phyloP scores from a whole-genome alignment of 1,140 invertebrate species.

The Drosophila lini region DNA sequence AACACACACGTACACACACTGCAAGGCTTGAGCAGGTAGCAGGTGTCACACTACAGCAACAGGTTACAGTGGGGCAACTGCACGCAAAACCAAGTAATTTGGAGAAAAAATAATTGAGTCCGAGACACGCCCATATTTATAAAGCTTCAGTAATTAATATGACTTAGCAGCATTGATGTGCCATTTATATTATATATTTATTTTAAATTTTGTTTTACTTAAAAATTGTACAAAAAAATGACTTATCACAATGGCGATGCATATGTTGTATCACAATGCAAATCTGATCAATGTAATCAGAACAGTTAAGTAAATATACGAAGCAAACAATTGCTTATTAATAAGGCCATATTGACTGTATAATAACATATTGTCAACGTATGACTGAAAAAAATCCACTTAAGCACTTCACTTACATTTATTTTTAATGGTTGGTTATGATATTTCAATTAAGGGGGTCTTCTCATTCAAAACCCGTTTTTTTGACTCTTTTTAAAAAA shows the following conservation, averaged over 20 bases:
- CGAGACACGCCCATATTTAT: not conserved
- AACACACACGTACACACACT: conserved; percentile 9
- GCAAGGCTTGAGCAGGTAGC: conserved; percentile 47
- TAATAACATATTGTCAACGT: not conserved
- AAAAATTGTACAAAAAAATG: not conserved
- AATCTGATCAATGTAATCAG: not conserved
- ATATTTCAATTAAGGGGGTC: too few species aligned
- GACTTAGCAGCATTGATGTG: not conserved
- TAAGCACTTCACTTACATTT: too few species aligned
- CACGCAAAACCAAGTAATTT: not conserved
- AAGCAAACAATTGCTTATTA: not conserved
- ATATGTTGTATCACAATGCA: conserved; percentile 4
- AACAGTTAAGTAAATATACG: not conserved
- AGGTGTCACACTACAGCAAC: conserved; percentile 44
- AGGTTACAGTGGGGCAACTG: conserved; percentile 40
- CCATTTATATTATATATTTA: not conserved
- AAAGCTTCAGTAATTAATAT: not conserved
- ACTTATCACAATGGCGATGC: not conserved
- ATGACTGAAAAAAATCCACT: too few species aligned
- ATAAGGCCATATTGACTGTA: not conserved
- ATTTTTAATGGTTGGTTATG: too few species aligned
- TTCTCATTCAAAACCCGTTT: too few species aligned
- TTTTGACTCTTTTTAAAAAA: too few species aligned
- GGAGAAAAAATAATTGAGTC: too few species aligned
- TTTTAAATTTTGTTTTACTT: too few species aligned